phyloP scores from a whole-genome alignment of 2,888 invertebrate species.

The Nomada ruficornis region DNA sequence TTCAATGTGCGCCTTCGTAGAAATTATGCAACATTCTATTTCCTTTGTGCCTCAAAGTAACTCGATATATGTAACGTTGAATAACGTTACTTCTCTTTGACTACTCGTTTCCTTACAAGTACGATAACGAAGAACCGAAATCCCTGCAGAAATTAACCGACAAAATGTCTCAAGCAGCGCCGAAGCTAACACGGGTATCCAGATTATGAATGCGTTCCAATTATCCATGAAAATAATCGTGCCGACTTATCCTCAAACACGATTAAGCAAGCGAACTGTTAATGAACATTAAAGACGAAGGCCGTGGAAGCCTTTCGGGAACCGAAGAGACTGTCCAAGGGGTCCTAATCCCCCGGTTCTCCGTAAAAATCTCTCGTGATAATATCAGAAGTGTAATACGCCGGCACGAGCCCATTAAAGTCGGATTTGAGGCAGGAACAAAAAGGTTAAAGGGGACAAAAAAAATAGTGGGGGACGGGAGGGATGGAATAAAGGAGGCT shows the following conservation, averaged over 20 bases:
- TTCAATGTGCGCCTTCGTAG: too few species aligned
- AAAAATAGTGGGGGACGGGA: background rate
- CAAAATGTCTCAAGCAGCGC: too few species aligned
- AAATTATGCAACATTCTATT: too few species aligned
- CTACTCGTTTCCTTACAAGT: background rate
- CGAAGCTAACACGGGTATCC: background rate
- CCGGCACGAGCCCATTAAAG: slow-evolving; percentile 52
- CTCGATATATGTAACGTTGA: too few species aligned
- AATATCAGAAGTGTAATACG: slow-evolving; percentile 46
- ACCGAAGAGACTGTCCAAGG: slow-evolving; percentile 5
- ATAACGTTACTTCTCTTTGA: background rate
- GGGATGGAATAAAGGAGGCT: background rate
- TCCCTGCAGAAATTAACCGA: background rate
- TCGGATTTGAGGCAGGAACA: slow-evolving; percentile 37
- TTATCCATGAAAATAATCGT: slow-evolving; percentile 30
- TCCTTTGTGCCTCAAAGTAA: too few species aligned
- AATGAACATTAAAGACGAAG: slow-evolving; percentile 35
- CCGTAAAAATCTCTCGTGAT: slow-evolving; percentile 48
- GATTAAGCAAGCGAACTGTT: slow-evolving; percentile 48
- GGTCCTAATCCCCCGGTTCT: slow-evolving; percentile 19
- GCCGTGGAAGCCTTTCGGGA: slow-evolving; percentile 13
- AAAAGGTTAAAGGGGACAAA: background rate
- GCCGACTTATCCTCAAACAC: slow-evolving; percentile 22
- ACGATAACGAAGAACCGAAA: background rate
- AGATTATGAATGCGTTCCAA: slow-evolving; percentile 12